Evolutionary conservation across 2,113 vertebrate species (phyloP).

Genomic region (Microcebus lehilahytsara): DNA sequence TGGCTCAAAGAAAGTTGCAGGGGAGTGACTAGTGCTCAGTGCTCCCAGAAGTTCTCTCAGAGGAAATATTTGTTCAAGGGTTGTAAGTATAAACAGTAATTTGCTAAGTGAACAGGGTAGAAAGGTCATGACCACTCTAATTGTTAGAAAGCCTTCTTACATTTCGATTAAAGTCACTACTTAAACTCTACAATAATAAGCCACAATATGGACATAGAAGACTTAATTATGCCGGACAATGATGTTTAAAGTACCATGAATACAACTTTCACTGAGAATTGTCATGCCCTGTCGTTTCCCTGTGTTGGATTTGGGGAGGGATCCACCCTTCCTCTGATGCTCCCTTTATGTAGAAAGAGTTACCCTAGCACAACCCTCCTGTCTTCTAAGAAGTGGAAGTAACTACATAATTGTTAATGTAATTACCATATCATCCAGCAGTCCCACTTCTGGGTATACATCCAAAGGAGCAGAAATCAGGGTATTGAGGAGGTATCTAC

Average conservation of each 20-base stretch:
- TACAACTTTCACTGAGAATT: neutral
- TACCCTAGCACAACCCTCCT: neutral
- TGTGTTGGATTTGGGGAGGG: fast-evolving
- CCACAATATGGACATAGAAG: neutral
- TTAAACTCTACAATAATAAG: neutral
- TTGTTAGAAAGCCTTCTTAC: neutral
- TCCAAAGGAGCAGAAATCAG: too few relatives aligned
- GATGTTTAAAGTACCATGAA: neutral
- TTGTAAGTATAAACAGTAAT: neutral
- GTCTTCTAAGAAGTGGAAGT: neutral
- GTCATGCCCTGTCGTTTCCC: too few relatives aligned
- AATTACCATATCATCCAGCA: neutral
- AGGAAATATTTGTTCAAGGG: neutral
- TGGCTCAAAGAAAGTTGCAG: neutral
- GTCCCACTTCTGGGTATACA: neutral
- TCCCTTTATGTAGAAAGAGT: neutral
- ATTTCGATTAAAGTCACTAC: neutral
- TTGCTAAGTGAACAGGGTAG: neutral
- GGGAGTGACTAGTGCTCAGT: fast-evolving
- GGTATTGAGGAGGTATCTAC: too few relatives aligned
- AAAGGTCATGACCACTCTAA: neutral
- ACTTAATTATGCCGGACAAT: neutral
- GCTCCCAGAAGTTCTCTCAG: neutral
- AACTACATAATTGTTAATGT: neutral
- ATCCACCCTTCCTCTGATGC: fast-evolving